Evolutionary conservation across 2,888 invertebrate species (phyloP).

Genomic region (Oscheius sp.): DNA sequence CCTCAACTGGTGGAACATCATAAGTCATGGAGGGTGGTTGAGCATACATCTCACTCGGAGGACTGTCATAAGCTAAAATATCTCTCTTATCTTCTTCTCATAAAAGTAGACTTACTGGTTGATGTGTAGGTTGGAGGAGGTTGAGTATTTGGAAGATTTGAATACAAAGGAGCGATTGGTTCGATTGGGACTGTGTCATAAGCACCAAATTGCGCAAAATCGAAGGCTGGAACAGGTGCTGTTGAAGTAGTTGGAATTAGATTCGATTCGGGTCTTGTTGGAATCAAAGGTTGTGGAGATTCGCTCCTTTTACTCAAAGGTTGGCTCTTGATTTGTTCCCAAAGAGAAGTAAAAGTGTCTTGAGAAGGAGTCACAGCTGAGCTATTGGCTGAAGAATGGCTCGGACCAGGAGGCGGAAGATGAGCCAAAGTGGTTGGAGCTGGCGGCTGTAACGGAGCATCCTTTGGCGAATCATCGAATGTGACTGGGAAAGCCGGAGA

Average conservation of each 20-base stretch:
- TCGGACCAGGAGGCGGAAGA: slow-evolving; percentile 25
- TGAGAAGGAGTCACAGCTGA: slow-evolving; percentile 7
- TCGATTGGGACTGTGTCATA: slow-evolving; percentile 25
- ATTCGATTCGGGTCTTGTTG: slow-evolving; percentile 41
- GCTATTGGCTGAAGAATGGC: neutral
- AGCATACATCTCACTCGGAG: slow-evolving; percentile 30
- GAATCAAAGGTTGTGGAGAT: slow-evolving; percentile 51
- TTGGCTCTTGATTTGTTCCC: slow-evolving; percentile 32
- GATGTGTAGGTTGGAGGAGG: neutral
- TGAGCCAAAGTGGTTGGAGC: slow-evolving; percentile 12
- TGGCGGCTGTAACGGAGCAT: neutral
- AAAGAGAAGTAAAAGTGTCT: slow-evolving; percentile 25
- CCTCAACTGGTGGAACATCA: slow-evolving; percentile 19
- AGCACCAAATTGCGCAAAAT: slow-evolving; percentile 4
- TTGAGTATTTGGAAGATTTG: slow-evolving; percentile 4
- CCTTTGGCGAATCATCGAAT: slow-evolving; percentile 37
- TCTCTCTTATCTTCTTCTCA: neutral
- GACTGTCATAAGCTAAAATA: slow-evolving; percentile 32
- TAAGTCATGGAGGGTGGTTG: slow-evolving; percentile 14
- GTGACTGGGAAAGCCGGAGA: slow-evolving; percentile 39
- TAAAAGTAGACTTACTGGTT: neutral
- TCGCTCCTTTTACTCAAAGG: slow-evolving; percentile 38
- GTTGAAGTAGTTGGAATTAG: neutral
- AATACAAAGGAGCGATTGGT: neutral
- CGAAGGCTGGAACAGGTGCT: neutral